Conservation (phyloP, 2,797 vertebrate genomes). For the Astyanax mexicanus region DNA sequence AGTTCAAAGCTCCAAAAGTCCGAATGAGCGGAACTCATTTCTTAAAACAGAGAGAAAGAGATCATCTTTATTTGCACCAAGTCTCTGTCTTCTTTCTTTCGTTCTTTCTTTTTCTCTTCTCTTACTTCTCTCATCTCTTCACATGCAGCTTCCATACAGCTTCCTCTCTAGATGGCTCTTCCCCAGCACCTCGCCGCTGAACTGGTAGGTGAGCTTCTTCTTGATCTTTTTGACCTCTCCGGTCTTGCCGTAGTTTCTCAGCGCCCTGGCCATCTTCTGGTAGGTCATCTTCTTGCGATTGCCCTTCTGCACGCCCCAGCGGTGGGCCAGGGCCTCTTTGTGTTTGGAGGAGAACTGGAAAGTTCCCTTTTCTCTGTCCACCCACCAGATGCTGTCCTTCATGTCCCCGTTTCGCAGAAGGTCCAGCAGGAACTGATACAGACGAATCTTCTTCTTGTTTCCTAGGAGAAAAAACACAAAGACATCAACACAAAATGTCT, state of each 20-base stretch:
- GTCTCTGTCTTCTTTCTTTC: neutral
- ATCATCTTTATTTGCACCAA: constrained; percentile 1
- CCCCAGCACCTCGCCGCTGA: constrained; percentile 98
- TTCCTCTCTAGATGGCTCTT: constrained; percentile 87
- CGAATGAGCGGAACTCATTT: constrained; percentile 36
- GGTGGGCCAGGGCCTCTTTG: constrained; percentile 94
- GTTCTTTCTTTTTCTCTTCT: constrained; percentile 69
- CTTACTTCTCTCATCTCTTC: constrained; percentile 59
- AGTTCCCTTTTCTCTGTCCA: constrained; percentile 97
- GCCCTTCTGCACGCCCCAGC: constrained; percentile 98
- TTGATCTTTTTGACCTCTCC: constrained; percentile 99
- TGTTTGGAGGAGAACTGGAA: constrained; percentile 99
- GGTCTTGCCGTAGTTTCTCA: constrained; percentile 98
- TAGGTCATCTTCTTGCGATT: constrained; percentile 99
- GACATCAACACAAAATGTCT: constrained; percentile 29
- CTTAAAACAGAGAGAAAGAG: constrained; percentile 12
- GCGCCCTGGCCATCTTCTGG: constrained; percentile 98
- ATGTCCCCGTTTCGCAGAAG: constrained; percentile 95
- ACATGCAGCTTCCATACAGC: constrained; percentile 72
- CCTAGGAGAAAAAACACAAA: constrained; percentile 72
- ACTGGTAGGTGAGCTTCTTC: constrained; percentile 99
- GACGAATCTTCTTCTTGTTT: constrained; percentile 97
- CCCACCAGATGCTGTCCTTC: constrained; percentile 99
- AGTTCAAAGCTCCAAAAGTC: constrained; percentile 34
- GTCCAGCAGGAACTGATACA: constrained; percentile 98